These are phyloP conservation scores for Diadegma fenestrale DNA, from an alignment of 2,888 invertebrate species.

Conservation along the genomic window DNA sequence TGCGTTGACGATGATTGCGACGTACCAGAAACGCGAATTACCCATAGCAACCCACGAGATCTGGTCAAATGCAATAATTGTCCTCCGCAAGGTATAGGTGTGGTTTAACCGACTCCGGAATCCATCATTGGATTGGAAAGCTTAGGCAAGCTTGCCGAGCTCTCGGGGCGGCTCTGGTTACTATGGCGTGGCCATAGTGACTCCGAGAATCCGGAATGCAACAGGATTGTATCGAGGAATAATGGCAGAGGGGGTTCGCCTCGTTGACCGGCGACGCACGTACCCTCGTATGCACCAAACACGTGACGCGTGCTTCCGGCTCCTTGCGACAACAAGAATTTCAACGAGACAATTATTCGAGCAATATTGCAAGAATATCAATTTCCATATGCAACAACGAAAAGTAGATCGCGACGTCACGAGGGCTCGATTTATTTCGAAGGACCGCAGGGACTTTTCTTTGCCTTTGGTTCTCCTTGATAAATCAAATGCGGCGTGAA, in stretches of 20 bases:
- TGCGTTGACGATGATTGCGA: background rate
- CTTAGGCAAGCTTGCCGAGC: constrained; percentile 16
- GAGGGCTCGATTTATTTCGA: background rate
- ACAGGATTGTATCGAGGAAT: constrained; percentile 76
- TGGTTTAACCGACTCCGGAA: constrained; percentile 68
- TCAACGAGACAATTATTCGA: constrained; percentile 18
- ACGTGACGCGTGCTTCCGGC: constrained; percentile 10
- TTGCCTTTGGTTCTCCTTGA: no score
- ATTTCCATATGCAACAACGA: background rate
- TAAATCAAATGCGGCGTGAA: no score
- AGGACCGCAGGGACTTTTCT: background rate
- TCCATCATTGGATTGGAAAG: constrained; percentile 35
- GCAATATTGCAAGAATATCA: constrained; percentile 15
- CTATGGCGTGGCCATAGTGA: constrained; percentile 44
- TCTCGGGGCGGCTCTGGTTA: constrained; percentile 30
- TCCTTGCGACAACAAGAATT: constrained; percentile 28
- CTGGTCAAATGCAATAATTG: constrained; percentile 67
- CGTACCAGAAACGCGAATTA: constrained; percentile 10
- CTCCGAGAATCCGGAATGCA: constrained; percentile 75
- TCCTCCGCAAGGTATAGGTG: constrained; percentile 58
- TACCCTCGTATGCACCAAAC: constrained; percentile 8
- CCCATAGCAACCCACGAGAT: background rate
- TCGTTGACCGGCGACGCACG: constrained; percentile 53
- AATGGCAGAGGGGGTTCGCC: constrained; percentile 65
- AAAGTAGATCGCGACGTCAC: background rate